Conservation (phyloP, 2,888 invertebrate genomes). For the Lutraria lutraria region DNA sequence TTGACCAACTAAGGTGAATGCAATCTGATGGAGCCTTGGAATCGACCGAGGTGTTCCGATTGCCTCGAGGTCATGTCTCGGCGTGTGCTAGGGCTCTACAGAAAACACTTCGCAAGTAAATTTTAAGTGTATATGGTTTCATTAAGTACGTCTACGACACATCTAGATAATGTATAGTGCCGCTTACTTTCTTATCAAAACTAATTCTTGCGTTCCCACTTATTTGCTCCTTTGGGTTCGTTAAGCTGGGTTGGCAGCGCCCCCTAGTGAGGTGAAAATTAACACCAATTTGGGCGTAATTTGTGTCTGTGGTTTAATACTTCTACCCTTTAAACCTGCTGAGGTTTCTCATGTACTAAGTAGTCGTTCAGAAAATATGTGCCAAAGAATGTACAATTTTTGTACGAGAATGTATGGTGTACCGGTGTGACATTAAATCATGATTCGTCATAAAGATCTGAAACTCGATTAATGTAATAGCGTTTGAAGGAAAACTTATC, state of each 20-base stretch:
- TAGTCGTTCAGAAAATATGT: not conserved
- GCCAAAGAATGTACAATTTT: not conserved
- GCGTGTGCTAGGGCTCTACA: not conserved
- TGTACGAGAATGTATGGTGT: too few species aligned
- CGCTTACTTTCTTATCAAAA: slow-evolving; percentile 8
- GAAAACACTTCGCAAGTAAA: not conserved
- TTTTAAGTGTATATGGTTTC: not conserved
- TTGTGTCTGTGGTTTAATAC: not conserved
- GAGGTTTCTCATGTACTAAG: slow-evolving; percentile 7
- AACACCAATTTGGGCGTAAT: slow-evolving; percentile 21
- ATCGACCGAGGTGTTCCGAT: not conserved
- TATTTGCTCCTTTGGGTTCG: not conserved
- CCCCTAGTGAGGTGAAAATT: slow-evolving; percentile 21
- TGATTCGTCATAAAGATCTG: too few species aligned
- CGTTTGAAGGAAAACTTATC: too few species aligned
- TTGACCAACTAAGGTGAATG: too few species aligned
- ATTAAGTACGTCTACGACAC: not conserved
- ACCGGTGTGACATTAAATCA: too few species aligned
- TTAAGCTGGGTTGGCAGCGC: slow-evolving; percentile 17
- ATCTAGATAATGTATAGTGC: not conserved
- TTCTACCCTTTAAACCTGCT: not conserved
- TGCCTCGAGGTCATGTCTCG: not conserved
- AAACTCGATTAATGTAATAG: too few species aligned
- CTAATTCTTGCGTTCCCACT: not conserved
- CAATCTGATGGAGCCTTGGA: too few species aligned